A percentile compares a stretch with the other conserved stretches of the same genome.
These are phyloP conservation scores for Machimus atricapillus DNA, from an alignment of 2,888 invertebrate species.

Conservation along the genomic window DNA sequence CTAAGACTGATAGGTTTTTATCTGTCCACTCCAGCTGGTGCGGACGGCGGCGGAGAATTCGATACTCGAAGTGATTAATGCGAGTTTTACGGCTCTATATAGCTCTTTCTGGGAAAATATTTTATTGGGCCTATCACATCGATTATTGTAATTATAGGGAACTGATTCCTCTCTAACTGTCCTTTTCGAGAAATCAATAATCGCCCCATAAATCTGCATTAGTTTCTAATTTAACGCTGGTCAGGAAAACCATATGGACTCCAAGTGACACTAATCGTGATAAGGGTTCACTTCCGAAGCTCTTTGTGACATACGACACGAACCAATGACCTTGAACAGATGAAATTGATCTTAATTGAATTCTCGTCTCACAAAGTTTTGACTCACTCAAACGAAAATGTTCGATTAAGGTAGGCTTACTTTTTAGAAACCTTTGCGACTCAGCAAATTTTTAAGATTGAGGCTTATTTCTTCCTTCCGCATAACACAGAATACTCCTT, in stretches of 20 bases:
- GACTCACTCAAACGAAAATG: background rate
- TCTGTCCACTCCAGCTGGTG: background rate
- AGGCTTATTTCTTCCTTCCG: background rate
- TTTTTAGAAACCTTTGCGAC: background rate
- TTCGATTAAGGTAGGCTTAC: background rate
- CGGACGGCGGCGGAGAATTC: background rate
- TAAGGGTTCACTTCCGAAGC: background rate
- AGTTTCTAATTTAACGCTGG: background rate
- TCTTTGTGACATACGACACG: background rate
- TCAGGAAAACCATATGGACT: background rate
- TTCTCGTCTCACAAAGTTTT: background rate
- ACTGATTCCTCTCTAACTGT: background rate
- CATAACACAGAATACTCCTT: background rate
- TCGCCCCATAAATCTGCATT: constrained; percentile 2
- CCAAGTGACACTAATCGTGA: background rate
- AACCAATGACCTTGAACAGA: background rate
- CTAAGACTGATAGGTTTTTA: background rate
- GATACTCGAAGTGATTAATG: background rate
- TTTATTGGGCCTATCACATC: background rate
- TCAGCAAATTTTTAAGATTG: background rate
- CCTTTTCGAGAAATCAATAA: background rate
- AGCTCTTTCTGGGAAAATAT: background rate
- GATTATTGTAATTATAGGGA: background rate
- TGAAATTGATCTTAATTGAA: background rate
- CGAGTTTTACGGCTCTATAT: background rate